Conservation (phyloP, 2,797 vertebrate species). For the Amazona finschi region DNA sequence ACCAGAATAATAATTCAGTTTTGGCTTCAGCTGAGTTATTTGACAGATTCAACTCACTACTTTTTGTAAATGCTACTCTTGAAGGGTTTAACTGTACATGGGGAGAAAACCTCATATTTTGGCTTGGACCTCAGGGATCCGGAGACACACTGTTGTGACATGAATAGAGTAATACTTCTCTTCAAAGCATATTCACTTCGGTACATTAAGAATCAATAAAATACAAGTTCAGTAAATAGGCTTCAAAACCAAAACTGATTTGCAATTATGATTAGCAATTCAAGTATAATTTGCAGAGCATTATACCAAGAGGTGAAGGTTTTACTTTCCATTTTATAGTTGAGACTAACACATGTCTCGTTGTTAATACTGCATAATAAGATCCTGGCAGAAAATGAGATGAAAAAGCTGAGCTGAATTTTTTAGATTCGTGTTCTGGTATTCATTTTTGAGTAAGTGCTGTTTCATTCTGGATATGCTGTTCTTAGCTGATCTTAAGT, state of each 20-base stretch:
- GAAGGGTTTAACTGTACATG: background rate
- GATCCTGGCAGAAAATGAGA: background rate
- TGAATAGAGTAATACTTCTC: background rate
- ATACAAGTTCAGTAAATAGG: background rate
- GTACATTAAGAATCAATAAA: background rate
- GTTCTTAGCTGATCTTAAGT: background rate
- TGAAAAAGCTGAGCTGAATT: background rate
- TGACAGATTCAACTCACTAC: background rate
- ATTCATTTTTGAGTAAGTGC: background rate
- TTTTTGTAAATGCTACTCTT: background rate
- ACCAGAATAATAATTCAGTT: background rate
- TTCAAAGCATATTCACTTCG: background rate
- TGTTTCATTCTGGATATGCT: background rate
- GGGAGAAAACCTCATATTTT: background rate
- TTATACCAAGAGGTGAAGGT: background rate
- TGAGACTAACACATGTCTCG: background rate
- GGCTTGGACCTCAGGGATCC: background rate
- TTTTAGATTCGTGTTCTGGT: background rate
- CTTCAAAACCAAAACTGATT: background rate
- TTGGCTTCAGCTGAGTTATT: background rate
- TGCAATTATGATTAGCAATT: background rate
- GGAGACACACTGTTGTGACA: background rate
- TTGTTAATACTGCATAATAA: background rate
- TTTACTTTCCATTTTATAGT: background rate
- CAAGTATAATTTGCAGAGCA: background rate